phyloP scores from a whole-genome alignment of 2,888 invertebrate genomes.

The Poecilobothrus nobilitatus region DNA sequence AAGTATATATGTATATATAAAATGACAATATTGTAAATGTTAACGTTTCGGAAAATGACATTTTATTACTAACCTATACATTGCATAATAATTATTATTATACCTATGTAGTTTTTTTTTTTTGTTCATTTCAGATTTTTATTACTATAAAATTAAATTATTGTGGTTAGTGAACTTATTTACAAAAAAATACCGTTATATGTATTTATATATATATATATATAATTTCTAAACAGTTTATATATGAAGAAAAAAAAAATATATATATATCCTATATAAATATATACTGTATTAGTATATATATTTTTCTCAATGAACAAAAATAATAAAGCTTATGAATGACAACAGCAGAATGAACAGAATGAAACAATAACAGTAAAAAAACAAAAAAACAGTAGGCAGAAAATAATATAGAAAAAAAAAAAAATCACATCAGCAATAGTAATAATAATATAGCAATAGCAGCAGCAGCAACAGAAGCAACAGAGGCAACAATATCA shows the following conservation, averaged over 20 bases:
- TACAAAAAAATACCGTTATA: not conserved
- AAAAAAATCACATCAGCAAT: not conserved
- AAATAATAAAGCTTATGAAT: constrained; percentile 1
- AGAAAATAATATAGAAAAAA: not conserved
- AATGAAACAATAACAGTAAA: not conserved
- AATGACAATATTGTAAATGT: too few species aligned
- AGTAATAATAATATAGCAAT: not conserved
- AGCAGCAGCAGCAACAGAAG: not conserved
- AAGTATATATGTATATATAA: too few species aligned
- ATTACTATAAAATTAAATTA: not conserved
- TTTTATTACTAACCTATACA: too few species aligned
- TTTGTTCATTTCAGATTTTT: not conserved
- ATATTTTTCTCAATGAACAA: constrained; percentile 2
- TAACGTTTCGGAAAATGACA: too few species aligned
- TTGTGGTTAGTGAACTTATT: constrained; percentile 1
- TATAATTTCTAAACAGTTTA: not conserved
- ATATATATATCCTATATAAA: not conserved
- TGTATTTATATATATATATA: not conserved
- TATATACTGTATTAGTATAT: too few species aligned
- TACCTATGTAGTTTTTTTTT: not conserved
- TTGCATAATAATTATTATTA: too few species aligned
- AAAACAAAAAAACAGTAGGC: not conserved
- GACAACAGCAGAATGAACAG: not conserved
- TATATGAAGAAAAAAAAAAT: not conserved
- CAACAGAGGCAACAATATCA: not conserved